Conservation (phyloP, 2,888 invertebrate genomes). For the Erebia aethiops region DNA sequence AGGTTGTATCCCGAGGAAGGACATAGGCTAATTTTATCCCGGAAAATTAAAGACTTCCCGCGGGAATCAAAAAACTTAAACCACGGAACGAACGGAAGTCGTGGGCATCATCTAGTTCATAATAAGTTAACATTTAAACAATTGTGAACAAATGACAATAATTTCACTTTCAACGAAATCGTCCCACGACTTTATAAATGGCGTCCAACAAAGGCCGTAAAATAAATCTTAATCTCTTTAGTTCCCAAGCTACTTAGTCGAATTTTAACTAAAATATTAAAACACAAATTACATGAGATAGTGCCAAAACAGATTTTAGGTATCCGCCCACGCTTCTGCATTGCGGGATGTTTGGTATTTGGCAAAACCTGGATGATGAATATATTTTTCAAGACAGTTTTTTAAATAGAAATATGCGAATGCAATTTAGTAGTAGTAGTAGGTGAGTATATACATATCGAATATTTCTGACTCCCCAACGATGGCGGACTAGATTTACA, state of each 20-base stretch:
- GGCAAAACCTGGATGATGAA: constrained; percentile 21
- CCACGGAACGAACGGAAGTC: too few species aligned
- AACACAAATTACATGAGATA: neutral
- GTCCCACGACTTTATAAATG: constrained; percentile 2
- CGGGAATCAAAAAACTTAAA: too few species aligned
- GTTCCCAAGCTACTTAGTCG: neutral
- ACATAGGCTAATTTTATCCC: too few species aligned
- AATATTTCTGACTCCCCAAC: too few species aligned
- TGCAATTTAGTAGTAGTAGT: too few species aligned
- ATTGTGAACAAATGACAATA: constrained; percentile 10
- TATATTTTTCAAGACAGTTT: neutral
- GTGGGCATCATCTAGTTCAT: too few species aligned
- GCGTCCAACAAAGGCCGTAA: neutral
- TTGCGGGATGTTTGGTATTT: constrained; percentile 28
- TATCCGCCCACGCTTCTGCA: constrained; percentile 27
- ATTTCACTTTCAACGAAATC: constrained; percentile 15
- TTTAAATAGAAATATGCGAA: neutral
- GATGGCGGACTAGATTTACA: too few species aligned
- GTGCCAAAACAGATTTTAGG: constrained; percentile 19
- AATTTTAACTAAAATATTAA: neutral
- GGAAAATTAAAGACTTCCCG: too few species aligned
- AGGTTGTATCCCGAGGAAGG: too few species aligned
- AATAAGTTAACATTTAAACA: neutral
- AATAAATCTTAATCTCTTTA: neutral
- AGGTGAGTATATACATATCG: too few species aligned